Percentiles rank a stretch among this genome's conserved stretches.
Conservation (phyloP, 2,888 invertebrate species). For the Machimus atricapillus region DNA sequence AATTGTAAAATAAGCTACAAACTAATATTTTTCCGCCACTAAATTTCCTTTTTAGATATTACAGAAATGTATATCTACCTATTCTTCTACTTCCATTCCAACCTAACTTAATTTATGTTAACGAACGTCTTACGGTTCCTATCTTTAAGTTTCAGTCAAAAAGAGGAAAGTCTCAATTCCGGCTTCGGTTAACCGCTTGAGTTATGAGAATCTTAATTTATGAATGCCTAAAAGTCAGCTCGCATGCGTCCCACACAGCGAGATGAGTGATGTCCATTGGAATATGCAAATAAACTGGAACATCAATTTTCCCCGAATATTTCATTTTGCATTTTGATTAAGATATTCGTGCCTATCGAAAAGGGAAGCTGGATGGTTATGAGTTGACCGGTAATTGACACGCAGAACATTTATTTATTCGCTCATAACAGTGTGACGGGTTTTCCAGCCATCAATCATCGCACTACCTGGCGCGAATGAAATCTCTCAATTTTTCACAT, state of each 20-base stretch:
- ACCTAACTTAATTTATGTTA: not conserved
- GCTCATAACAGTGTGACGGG: not conserved
- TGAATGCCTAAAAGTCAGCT: not conserved
- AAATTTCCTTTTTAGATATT: not conserved
- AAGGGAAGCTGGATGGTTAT: not conserved
- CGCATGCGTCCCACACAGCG: not conserved
- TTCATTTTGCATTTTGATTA: constrained; percentile 8
- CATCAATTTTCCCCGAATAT: constrained; percentile 5
- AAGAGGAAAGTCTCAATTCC: not conserved
- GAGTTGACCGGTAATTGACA: not conserved
- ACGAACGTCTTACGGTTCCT: not conserved
- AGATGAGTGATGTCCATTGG: constrained; percentile 11
- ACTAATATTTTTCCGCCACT: not conserved
- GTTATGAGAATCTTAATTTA: not conserved
- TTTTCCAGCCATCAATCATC: not conserved
- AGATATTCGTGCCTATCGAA: constrained; percentile 3
- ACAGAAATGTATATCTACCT: not conserved
- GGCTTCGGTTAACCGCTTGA: not conserved
- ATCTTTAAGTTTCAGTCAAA: not conserved
- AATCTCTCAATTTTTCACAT: not conserved
- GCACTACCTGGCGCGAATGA: not conserved
- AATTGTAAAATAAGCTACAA: not conserved
- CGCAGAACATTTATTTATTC: not conserved
- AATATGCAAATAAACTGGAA: constrained; percentile 27
- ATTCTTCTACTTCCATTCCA: not conserved